Conservation (phyloP, 2,888 invertebrate genomes). For the Orthosia incerta region DNA sequence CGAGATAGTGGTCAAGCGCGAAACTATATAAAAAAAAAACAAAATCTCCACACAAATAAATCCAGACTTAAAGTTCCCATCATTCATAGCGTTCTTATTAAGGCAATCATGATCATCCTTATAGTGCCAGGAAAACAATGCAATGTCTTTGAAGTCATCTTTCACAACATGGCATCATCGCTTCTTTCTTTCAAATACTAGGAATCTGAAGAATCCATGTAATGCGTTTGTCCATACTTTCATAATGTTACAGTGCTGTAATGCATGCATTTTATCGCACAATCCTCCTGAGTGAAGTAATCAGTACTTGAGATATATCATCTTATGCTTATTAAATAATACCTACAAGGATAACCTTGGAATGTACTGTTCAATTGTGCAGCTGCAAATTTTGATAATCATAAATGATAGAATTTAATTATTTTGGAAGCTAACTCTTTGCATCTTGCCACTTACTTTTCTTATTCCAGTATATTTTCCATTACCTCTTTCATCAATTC, state of each 20-base stretch:
- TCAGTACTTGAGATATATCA: slow-evolving; percentile 16
- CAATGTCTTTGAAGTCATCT: slow-evolving; percentile 13
- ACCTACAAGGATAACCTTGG: neutral
- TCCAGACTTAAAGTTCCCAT: neutral
- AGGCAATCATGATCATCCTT: neutral
- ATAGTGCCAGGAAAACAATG: slow-evolving; percentile 1
- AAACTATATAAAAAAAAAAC: too few species aligned
- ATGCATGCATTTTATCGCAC: slow-evolving; percentile 9
- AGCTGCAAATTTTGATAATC: neutral
- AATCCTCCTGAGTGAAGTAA: slow-evolving; percentile 7
- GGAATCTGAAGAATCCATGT: slow-evolving; percentile 12
- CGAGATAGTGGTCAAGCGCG: too few species aligned
- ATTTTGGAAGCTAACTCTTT: neutral
- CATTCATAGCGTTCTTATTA: neutral
- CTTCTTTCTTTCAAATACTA: slow-evolving; percentile 11
- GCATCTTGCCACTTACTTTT: neutral
- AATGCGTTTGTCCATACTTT: slow-evolving; percentile 1
- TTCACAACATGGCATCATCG: slow-evolving; percentile 2
- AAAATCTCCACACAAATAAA: neutral
- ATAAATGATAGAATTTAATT: neutral
- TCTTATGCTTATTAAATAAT: neutral
- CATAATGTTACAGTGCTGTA: slow-evolving; percentile 14
- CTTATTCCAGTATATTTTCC: neutral
- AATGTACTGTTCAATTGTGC: neutral
- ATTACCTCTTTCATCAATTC: neutral